Base-by-base conservation (phyloP, 2,888 invertebrate genomes). In the Odontocolon sp. region DNA sequence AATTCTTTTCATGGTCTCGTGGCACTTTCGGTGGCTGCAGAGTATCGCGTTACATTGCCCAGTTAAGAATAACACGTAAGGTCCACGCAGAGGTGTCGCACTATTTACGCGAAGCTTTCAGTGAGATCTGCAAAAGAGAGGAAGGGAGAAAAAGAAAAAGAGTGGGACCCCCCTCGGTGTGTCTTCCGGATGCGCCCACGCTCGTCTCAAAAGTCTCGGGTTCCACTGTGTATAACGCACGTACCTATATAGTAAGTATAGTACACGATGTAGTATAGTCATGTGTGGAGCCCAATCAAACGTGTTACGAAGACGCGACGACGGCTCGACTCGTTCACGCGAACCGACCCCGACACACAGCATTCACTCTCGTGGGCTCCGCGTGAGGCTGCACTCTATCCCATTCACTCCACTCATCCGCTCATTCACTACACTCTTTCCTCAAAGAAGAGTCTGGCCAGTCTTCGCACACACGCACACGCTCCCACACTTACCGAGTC, bases 141-240 rank as follows among this genome's bases (percentile, higher is more conserved):
- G 3, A 23, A 59, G 36, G 47, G 3, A 31, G 33, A 42, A 36
- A 14, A 33, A 16, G 6, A 26, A 33, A 14, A 40, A 9, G n/a
- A 14, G 8, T 18, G 26, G 6, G 38, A 47, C 11, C 23, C 56
- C 68, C 67, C 36, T 59, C 18, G 42, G 73, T 2, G 50, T 33
- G 70, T 76, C 70, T 76, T 70, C 70, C 76, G 70, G 70, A 76
- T 70, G 69, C 56, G 76, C 76, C 76, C 70, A 66, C 70, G 70
- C 66, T 70, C 61, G 52, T 54, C 54, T 54, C 70, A 16, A 66
- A 66, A 59, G 70, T 76, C 75, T 76, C 75, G 66, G 75, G 70
- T 76, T 76, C 52, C 74, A 54, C 50, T 36, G n/a, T n/a, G n/a
- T 54, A 59, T 50, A 33, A 52, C 52, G 38, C 64, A 64, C 59